Percentiles rank a stretch among this genome's conserved stretches.
Evolutionary conservation across 2,113 vertebrate species (phyloP).

Genomic region (Tenrec ecaudatus): DNA sequence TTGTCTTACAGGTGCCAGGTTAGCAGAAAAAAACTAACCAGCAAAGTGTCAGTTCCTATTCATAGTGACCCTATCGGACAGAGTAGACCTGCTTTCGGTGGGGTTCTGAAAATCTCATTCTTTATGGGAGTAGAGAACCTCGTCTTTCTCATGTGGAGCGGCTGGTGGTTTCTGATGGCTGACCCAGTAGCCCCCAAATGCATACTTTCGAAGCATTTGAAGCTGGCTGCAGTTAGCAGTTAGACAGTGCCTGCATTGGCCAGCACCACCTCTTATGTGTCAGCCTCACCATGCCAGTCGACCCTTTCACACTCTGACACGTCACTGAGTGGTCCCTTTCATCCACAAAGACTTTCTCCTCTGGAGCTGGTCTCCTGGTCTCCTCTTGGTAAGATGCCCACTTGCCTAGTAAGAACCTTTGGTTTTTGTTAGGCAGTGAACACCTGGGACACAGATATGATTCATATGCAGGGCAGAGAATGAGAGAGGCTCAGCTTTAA

Average conservation of each 20-base stretch:
- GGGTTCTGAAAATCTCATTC: too few relatives aligned
- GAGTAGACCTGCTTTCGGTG: too few relatives aligned
- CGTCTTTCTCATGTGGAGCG: too few relatives aligned
- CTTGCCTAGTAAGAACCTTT: neutral
- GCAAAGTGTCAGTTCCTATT: too few relatives aligned
- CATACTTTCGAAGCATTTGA: neutral
- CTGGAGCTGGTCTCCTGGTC: neutral
- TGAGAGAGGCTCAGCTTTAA: slow-evolving; percentile 35
- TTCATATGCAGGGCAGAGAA: neutral
- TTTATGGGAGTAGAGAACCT: too few relatives aligned
- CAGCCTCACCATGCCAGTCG: neutral
- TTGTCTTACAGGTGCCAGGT: too few relatives aligned
- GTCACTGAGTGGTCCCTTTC: neutral
- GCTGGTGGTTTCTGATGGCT: too few relatives aligned
- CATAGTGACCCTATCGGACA: too few relatives aligned
- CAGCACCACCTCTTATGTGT: too few relatives aligned
- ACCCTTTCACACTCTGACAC: neutral
- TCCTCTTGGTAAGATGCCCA: neutral
- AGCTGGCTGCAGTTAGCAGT: neutral
- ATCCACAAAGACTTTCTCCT: neutral
- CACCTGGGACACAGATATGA: neutral
- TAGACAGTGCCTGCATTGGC: neutral
- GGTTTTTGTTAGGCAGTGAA: neutral
- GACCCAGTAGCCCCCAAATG: neutral
- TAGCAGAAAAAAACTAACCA: too few relatives aligned